These are phyloP conservation scores for Mastigias papua DNA, from an alignment of 30 jellyfish, hydroid and myxozoan genomes.

Conservation along the genomic window DNA sequence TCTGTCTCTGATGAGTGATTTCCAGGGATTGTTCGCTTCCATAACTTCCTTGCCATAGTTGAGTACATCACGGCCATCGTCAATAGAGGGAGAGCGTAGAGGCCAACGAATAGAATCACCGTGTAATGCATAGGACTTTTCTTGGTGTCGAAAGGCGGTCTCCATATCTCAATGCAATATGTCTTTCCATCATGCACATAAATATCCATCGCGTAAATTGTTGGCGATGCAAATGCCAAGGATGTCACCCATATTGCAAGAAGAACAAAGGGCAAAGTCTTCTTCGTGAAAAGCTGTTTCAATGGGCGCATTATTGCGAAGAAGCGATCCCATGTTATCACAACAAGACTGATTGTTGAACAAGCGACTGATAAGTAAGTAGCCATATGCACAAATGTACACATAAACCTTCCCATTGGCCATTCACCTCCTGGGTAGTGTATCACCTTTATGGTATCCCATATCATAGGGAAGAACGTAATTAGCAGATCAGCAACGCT, in stretches of 20 bases:
- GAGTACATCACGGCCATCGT: conserved; percentile 77
- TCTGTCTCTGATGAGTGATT: conserved; percentile 43
- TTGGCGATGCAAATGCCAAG: conserved; percentile 81
- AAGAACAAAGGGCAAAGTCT: conserved; percentile 30
- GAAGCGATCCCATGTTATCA: conserved; percentile 83
- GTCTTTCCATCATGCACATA: conserved; percentile 9
- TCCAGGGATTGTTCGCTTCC: conserved; percentile 76
- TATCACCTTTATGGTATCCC: conserved; percentile 65
- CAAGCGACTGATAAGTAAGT: conserved; percentile 85
- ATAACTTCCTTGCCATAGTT: conserved; percentile 64
- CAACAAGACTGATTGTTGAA: conserved; percentile 68
- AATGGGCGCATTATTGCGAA: conserved; percentile 79
- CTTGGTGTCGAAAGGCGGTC: conserved; percentile 63
- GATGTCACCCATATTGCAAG: conserved; percentile 76
- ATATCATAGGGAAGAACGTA: conserved; percentile 75
- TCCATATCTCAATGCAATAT: conserved; percentile 82
- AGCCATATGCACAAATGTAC: conserved; percentile 62
- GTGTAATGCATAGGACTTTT: conserved; percentile 88
- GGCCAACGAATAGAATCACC: conserved; percentile 66
- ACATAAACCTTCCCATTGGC: conserved; percentile 85
- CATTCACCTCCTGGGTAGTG: conserved; percentile 69
- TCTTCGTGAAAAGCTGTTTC: conserved; percentile 47
- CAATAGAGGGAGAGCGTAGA: conserved; percentile 76
- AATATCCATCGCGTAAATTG: conserved; percentile 74
- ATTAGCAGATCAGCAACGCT: conserved; percentile 84